phyloP scores from a whole-genome alignment of 2,113 vertebrate species.

The Merops nubicus region DNA sequence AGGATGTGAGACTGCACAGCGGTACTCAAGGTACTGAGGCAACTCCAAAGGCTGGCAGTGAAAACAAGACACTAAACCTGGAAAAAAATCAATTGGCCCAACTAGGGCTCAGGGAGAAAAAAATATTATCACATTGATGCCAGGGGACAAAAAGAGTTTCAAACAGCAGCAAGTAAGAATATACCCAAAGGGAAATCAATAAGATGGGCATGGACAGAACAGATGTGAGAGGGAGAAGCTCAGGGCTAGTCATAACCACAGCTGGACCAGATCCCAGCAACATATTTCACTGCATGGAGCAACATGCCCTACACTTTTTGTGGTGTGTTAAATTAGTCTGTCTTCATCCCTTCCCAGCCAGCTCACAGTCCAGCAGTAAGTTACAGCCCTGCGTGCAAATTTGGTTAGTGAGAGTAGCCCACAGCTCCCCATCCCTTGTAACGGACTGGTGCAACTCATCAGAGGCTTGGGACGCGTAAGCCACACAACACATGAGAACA shows the following conservation, averaged over 20 bases:
- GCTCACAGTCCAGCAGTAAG: not conserved
- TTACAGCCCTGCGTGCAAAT: not conserved
- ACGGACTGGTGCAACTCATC: not conserved
- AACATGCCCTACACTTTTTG: not conserved
- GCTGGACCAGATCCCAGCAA: not conserved
- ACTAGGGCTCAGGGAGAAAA: not conserved
- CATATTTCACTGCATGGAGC: not conserved
- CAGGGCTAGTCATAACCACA: not conserved
- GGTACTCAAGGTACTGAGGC: not conserved
- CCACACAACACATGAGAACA: not conserved
- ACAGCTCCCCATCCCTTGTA: not conserved
- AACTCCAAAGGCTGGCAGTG: not conserved
- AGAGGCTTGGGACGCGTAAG: not conserved
- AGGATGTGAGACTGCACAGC: not conserved
- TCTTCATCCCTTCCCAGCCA: not conserved
- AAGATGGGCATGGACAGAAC: not conserved
- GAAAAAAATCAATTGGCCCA: not conserved
- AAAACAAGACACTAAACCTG: constrained; percentile 10
- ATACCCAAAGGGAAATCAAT: not conserved
- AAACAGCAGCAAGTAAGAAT: not conserved
- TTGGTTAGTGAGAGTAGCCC: not conserved
- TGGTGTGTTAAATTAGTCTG: not conserved
- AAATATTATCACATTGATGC: not conserved
- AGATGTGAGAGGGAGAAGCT: not conserved
- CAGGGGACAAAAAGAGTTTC: not conserved